Base-by-base conservation (phyloP, 64 coral and sea anemone genomes). In the Porites australiensis region DNA sequence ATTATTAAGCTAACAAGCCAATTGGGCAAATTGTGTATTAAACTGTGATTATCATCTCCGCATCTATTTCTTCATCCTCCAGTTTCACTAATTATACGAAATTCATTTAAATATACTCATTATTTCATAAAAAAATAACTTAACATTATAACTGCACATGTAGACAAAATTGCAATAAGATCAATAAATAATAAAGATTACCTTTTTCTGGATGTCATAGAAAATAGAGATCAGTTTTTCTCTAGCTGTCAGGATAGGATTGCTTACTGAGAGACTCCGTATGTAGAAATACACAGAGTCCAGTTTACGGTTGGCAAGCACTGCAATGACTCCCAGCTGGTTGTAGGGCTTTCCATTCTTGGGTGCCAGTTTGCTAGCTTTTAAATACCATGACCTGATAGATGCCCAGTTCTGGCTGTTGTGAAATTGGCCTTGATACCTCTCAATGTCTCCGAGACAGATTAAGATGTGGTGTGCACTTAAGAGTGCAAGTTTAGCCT, bases 321-420 rank as follows among this genome's bases (percentile, higher is more conserved):
- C 98, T 44, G 98, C 98, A 52, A 99, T 86, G 13, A 99, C 98
- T 12, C 94, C 98, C 58, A 99, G 70, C 58, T 99, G 98, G 79
- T 99, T 99, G 55, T 99, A 99, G 1, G 98, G 98, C 44, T 99
- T 99, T 46, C 98, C 98, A 94, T 99, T 96, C 79, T 94, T 99
- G 10, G 98, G 98, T 22, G 92, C 98, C 61, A 99, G 69, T 64
- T 96, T 99, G 72, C 74, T 96, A 5, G 98, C 98, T 60, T 99
- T 99, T 11, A 96, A 47, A 77, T 99, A 99, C 77, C 89, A 96
- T 14, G 72, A 91, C 59, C 98, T 78, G 9, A 93, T 88, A 2
- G 82, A 43, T 9, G 91, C 91, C 98, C 98, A 99, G 64, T 99
- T 95, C 50, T 87, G 79, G 4, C 64, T 74, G 16, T 91, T 46